Base-by-base conservation (phyloP, 2,888 invertebrate genomes). In the Lasioglossum oenotherae region DNA sequence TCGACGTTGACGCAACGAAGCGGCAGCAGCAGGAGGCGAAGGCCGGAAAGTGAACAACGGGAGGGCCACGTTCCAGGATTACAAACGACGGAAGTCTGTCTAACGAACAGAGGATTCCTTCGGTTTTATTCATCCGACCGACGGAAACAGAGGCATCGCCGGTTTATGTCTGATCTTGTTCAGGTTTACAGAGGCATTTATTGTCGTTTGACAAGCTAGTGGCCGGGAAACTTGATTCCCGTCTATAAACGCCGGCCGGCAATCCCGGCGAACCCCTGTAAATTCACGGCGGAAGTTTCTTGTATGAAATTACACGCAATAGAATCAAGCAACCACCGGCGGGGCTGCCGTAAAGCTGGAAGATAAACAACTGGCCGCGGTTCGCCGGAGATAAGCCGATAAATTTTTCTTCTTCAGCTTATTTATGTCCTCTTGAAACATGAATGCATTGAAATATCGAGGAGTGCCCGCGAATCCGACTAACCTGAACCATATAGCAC, bases 131-230 rank as follows among this genome's bases (percentile, higher is more conserved):
- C 64, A 31, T 64, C 31, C 5, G 31, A 6, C 31, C 64, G 31
- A 19, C 23, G 69, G 35, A 12, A 23, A 38, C 38, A 23, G 1
- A 38, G 4, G 23, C 35, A 38, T 69, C 35, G 38, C 8, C 23
- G 71, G 64, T 27, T 83, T 85, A 76, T 82, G 84, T 90, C 85
- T 91, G 90, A 91, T 91, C 86, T 87, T 79, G 87, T 87, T 85
- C 81, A 79, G 84, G 73, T 90, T 90, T 88, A 87, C 83, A 85
- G 76, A 73, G 41, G 72, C 89, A 90, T 92, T 92, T 91, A 89
- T 91, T 89, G 83, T 82, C 84, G 81, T 82, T 82, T 74, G 81
- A 75, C 80, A 75, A 81, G 53, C n/a, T 71, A 73, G n/a, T 67
- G 14, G 38, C 23, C 35, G 35, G 53, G 76, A 73, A 80, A 84